phyloP scores from a whole-genome alignment of 2,888 invertebrate species.

The Chrysomela aeneicollis region DNA sequence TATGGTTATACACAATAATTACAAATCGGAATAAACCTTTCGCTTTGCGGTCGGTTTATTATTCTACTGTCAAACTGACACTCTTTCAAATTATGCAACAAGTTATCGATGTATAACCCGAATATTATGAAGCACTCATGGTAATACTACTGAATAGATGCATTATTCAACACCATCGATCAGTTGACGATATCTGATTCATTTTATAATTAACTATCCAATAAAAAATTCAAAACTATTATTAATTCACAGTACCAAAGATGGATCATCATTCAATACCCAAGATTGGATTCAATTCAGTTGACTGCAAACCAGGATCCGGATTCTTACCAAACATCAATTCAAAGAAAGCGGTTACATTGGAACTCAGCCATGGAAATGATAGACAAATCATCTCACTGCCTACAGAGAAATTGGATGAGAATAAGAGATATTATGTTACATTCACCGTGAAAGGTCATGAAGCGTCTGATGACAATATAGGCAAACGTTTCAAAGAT shows the following conservation, averaged over 20 bases:
- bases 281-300: constrained; percentile 67
- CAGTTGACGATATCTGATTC: too few species aligned
- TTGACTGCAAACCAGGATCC: constrained; percentile 55
- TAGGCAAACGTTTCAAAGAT: constrained; percentile 30
- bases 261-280: constrained; percentile 84
- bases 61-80: too few species aligned
- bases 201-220: too few species aligned
- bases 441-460: constrained; percentile 89
- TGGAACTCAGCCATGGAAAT: constrained; percentile 85
- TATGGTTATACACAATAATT: too few species aligned
- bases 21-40: too few species aligned
- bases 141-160: too few species aligned
- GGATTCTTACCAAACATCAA: constrained; percentile 76
- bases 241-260: constrained; percentile 70
- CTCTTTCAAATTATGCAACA: too few species aligned
- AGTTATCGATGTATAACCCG: too few species aligned
- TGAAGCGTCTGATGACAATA: constrained; percentile 61
- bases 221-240: too few species aligned
- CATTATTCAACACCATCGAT: too few species aligned
- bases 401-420: constrained; percentile 86
- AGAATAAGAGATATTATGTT: constrained; percentile 90
- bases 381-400: constrained; percentile 87
- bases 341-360: constrained; percentile 67
- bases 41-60: too few species aligned
- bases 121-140: too few species aligned